Evolutionary conservation across 1,140 invertebrate species (phyloP).

Genomic region (Aphelenchoides fujianensis): DNA sequence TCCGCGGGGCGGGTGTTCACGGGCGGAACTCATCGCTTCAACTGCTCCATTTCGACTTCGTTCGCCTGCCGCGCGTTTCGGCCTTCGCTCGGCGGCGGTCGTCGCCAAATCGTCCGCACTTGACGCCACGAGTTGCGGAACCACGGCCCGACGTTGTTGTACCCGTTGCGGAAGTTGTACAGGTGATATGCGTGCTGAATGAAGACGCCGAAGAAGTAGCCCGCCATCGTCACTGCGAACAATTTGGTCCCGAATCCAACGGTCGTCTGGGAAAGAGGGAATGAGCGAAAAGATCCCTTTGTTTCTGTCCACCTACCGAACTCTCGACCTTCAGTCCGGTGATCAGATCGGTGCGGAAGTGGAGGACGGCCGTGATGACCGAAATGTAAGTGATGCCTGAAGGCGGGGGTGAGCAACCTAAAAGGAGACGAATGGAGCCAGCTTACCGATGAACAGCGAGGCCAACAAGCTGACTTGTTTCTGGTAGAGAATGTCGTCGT

Average conservation of each 20-base stretch:
- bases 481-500: neutral
- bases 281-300: neutral
- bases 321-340: neutral
- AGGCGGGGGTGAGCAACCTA: too few species aligned
- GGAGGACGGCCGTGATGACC: neutral
- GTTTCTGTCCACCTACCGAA: neutral
- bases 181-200: neutral
- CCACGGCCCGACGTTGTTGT: too few species aligned
- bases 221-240: neutral
- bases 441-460: neutral
- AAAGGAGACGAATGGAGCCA: too few species aligned
- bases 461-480: neutral
- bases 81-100: neutral
- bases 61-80: neutral
- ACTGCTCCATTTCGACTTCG: neutral
- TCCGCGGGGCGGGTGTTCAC: too few species aligned
- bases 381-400: neutral
- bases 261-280: neutral
- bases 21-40: too few species aligned
- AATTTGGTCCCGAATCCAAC: neutral
- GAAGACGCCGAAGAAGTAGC: neutral
- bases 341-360: neutral
- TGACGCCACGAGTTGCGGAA: neutral
- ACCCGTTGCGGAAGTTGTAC: neutral
- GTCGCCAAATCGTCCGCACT: neutral